Evolutionary conservation across 2,797 vertebrate genomes (phyloP), one percentile per base, ranked within the genome.

Genomic region (Sphenopsis melanotis): DNA sequence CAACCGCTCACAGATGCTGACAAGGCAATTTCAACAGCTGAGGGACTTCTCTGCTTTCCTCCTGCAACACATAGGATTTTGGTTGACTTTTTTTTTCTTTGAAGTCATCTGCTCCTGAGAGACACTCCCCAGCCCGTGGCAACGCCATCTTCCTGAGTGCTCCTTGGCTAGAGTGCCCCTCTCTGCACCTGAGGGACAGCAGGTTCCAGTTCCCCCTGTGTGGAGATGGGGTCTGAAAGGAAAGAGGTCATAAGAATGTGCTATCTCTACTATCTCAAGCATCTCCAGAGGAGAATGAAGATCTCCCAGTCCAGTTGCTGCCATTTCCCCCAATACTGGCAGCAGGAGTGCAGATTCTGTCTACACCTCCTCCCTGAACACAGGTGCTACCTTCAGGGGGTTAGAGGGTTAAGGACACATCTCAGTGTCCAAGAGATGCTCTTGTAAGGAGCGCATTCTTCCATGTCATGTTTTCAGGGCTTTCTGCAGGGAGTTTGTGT

Each of bases 11-110:
- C 8, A 71, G 87, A 95, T 95, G 93, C 96, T 97, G 95, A 96
- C 87, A 82, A 94, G 46, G 95, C 94, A 96, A 15, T 91, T 96
- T 96, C 77, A 70, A 52, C 81, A 94, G 90, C 95, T 95, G 95
- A 95, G 75, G 53, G 78, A 68, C 87, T 91, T 90, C 91, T 94
- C 85, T 76, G 44, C 85, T 90, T 91, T 77, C 59, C 26, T 88
- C 19, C 37, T 81, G 32, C 83, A 88, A 65, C 21, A 55, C 4
- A 0, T 59, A 93, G 63, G 41, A 82, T 72, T 89, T 74, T 2
- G 1, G 19, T 49, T 57, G 34, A 8, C 3, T 27, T 69, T 24
- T 13, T 13, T 59, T 44, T 63, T 49, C 34, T 86, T 79, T 81
- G 42, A 90, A 94, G 47, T 24, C 55, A 56, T 93, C 55, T 79